phyloP scores from a whole-genome alignment of 1,140 invertebrate species.

The Dryas iulia region DNA sequence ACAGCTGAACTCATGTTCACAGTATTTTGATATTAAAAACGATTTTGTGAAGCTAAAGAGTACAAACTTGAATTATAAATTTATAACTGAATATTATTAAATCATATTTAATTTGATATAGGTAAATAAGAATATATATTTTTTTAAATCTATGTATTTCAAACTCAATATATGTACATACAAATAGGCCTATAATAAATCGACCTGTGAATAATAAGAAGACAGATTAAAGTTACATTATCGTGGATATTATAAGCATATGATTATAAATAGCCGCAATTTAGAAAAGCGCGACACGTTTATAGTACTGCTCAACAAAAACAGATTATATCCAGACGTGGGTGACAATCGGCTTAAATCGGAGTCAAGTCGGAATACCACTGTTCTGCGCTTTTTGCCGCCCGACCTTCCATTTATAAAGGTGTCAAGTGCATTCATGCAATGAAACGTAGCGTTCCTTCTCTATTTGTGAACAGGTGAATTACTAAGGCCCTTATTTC shows the following conservation, averaged over 20 bases:
- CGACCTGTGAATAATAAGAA: neutral
- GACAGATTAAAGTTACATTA: neutral
- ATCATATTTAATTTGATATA: too few relatives aligned
- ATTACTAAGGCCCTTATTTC: conserved; percentile 9
- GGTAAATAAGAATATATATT: too few relatives aligned
- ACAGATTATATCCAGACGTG: conserved; percentile 42
- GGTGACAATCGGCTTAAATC: conserved; percentile 53
- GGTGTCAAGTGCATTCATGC: conserved; percentile 58
- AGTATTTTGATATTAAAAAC: too few relatives aligned
- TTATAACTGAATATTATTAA: too few relatives aligned
- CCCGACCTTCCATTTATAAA: conserved; percentile 54
- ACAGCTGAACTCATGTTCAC: too few relatives aligned
- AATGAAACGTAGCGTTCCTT: conserved; percentile 43
- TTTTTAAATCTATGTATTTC: too few relatives aligned
- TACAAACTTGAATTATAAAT: too few relatives aligned
- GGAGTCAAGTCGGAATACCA: conserved; percentile 19
- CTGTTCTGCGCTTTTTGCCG: conserved; percentile 42
- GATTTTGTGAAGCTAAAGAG: too few relatives aligned
- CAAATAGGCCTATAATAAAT: too few relatives aligned
- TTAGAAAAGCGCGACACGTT: conserved; percentile 20
- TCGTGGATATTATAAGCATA: neutral
- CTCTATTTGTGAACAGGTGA: conserved; percentile 23
- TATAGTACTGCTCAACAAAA: conserved; percentile 35
- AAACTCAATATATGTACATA: too few relatives aligned
- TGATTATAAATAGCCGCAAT: conserved; percentile 6